Percentiles rank a stretch among this genome's conserved stretches.
Evolutionary conservation across 2,797 vertebrate genomes (phyloP).

Genomic region (Gambelia wislizenii): DNA sequence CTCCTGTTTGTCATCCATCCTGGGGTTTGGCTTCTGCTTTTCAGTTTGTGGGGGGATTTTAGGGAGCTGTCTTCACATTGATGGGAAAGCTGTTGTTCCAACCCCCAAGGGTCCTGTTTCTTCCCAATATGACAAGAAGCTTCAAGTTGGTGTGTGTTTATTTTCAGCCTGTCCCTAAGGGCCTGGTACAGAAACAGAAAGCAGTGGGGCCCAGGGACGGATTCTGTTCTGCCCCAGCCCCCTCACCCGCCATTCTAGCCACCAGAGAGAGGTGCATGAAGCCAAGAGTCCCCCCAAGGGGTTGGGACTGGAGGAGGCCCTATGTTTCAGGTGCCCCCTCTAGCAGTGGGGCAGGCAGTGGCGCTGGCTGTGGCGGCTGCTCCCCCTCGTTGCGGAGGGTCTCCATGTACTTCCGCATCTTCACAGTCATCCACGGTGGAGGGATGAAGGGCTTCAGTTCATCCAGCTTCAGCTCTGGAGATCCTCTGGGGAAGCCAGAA

Average conservation of each 20-base stretch:
- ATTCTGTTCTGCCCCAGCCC: not conserved
- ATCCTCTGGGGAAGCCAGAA: constrained; percentile 80
- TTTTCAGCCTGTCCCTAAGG: not conserved
- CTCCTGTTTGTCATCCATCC: not conserved
- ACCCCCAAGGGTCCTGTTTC: too few relatives aligned
- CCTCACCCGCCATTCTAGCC: too few relatives aligned
- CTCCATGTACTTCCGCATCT: constrained; percentile 95
- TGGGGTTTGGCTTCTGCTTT: too few relatives aligned
- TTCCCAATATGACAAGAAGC: too few relatives aligned
- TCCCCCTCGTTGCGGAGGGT: constrained; percentile 84
- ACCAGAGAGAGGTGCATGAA: too few relatives aligned
- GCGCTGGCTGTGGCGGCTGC: constrained; percentile 11
- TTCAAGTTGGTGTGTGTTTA: not conserved
- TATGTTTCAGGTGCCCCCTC: constrained; percentile 68
- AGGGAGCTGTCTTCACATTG: too few relatives aligned
- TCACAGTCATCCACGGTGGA: constrained; percentile 93
- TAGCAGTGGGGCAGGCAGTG: not conserved
- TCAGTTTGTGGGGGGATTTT: too few relatives aligned
- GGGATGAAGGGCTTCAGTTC: constrained; percentile 92
- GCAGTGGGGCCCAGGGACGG: not conserved
- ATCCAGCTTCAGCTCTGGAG: constrained; percentile 89
- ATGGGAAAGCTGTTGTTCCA: too few relatives aligned
- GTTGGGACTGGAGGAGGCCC: not conserved
- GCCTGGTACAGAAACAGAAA: not conserved
- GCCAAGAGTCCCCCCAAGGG: not conserved